Evolutionary conservation across 2,888 invertebrate genomes (phyloP).

Genomic region (Zaprionus obscuricornis): DNA sequence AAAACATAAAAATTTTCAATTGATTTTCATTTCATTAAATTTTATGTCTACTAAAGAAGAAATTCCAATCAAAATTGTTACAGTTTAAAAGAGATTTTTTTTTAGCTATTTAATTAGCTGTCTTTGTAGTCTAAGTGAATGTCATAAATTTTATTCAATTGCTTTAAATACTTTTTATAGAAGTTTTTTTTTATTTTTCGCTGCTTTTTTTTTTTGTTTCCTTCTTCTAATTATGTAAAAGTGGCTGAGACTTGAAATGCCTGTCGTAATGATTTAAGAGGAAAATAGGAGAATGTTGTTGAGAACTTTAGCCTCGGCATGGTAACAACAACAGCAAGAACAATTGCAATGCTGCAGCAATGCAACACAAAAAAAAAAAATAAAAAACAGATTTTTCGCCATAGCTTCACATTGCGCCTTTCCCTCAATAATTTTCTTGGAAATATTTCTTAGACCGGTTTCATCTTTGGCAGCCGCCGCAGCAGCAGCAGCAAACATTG

Average conservation of each 20-base stretch:
- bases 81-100: no score
- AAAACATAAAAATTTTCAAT: no score
- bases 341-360: slow-evolving; percentile 19
- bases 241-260: slow-evolving; percentile 28
- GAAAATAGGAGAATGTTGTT: slow-evolving; percentile 51
- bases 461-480: slow-evolving; percentile 66
- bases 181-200: no score
- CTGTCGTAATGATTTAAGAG: slow-evolving; percentile 31
- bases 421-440: slow-evolving; percentile 81
- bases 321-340: neutral
- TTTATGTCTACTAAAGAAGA: no score
- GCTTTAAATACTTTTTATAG: no score
- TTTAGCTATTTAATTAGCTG: no score
- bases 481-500: slow-evolving; percentile 36
- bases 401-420: slow-evolving; percentile 65
- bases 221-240: slow-evolving; percentile 25
- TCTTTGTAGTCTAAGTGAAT: slow-evolving; percentile 12
- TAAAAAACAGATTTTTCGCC: slow-evolving; percentile 48
- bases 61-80: no score
- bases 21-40: no score
- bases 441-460: slow-evolving; percentile 77
- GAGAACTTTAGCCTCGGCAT: slow-evolving; percentile 46
- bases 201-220: no score
- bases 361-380: slow-evolving; percentile 33
- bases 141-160: slow-evolving; percentile 20